phyloP scores from a whole-genome alignment of 2,888 invertebrate genomes.

The Drosophila cognata region DNA sequence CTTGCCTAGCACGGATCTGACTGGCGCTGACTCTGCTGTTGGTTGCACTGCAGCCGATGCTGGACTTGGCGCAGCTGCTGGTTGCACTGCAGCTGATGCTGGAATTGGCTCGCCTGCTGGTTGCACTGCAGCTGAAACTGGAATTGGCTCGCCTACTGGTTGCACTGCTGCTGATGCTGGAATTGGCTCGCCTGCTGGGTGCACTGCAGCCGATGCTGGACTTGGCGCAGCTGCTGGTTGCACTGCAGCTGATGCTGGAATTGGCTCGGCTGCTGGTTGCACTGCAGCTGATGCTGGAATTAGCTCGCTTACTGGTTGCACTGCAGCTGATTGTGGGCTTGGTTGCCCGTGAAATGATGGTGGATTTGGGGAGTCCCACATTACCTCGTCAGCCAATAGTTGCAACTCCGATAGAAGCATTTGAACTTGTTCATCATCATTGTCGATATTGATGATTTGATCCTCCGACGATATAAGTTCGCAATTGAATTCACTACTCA shows the following conservation, averaged over 20 bases:
- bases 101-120: no score
- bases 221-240: not conserved
- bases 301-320: no score
- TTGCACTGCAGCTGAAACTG: no score
- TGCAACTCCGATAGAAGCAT: not conserved
- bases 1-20: not conserved
- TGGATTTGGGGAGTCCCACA: not conserved
- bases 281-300: no score
- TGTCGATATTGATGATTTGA: constrained; percentile 45
- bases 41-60: not conserved
- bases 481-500: constrained; percentile 31
- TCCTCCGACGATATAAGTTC: constrained; percentile 46
- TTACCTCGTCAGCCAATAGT: not conserved
- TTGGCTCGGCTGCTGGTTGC: not conserved
- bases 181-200: no score
- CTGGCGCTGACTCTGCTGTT: not conserved
- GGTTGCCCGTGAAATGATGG: no score
- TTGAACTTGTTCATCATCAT: constrained; percentile 15
- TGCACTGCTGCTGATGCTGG: no score
- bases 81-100: not conserved
- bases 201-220: not conserved
- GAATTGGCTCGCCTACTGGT: no score
- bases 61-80: not conserved
- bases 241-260: not conserved
- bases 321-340: not conserved